Conservation (phyloP, 2,888 invertebrate species). For the Rhingia rostrata region DNA sequence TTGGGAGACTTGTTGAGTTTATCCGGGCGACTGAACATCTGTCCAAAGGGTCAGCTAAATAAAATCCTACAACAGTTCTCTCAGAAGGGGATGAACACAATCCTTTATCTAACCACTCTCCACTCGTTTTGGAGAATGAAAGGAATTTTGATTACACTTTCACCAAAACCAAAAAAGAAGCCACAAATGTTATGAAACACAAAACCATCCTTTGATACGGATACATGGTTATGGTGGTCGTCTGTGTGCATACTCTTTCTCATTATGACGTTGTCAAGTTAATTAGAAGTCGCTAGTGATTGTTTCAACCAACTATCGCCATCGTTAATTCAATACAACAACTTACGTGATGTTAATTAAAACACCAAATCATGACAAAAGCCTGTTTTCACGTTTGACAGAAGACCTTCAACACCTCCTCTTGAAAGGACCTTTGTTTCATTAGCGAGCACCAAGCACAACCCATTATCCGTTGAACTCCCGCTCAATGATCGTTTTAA, state of each 20-base stretch:
- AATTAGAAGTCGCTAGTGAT: conserved; percentile 29
- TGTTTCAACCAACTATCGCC: conserved; percentile 5
- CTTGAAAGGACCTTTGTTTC: conserved; percentile 13
- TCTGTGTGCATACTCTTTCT: no score
- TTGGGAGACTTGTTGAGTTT: conserved; percentile 16
- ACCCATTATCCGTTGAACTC: conserved; percentile 7
- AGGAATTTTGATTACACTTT: no score
- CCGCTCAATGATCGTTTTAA: conserved; percentile 52
- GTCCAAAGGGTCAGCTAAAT: conserved; percentile 1
- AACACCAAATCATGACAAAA: conserved; percentile 22
- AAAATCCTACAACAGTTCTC: background rate
- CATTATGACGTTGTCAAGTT: conserved; percentile 6
- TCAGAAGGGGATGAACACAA: background rate
- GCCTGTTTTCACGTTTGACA: conserved; percentile 14
- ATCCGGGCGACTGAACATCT: background rate
- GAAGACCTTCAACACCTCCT: conserved; percentile 54
- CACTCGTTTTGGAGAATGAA: background rate
- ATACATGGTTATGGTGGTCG: background rate
- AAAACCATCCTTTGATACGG: background rate
- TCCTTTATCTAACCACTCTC: background rate
- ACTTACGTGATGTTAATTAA: conserved; percentile 38
- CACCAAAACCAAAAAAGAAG: background rate
- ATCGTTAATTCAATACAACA: conserved; percentile 18
- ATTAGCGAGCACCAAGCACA: background rate
- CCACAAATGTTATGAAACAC: conserved; percentile 13